phyloP scores from a whole-genome alignment of 2,888 invertebrate species.

The Xanthia icteritia region DNA sequence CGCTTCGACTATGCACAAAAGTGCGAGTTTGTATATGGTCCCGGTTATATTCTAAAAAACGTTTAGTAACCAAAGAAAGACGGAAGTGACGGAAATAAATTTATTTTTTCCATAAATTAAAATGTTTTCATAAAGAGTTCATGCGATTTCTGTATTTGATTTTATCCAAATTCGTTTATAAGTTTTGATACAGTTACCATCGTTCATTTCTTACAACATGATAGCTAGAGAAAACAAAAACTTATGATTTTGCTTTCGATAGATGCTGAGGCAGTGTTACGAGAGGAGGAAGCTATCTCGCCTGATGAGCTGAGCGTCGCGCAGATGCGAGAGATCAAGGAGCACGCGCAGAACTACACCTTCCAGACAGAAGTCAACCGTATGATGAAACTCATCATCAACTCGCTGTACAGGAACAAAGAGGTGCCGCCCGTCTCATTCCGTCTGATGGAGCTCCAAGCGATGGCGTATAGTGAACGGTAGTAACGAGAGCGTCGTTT shows the following conservation, averaged over 20 bases:
- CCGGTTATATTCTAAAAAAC: background rate
- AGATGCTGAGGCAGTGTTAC: slow-evolving; percentile 97
- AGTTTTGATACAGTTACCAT: background rate
- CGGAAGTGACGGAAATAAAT: background rate
- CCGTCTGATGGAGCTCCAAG: background rate
- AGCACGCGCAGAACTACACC: slow-evolving; percentile 95
- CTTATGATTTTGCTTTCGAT: slow-evolving; percentile 31
- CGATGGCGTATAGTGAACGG: background rate
- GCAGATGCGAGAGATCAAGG: slow-evolving; percentile 97
- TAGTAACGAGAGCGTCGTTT: slow-evolving; percentile 40
- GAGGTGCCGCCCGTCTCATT: slow-evolving; percentile 91
- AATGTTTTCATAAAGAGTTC: background rate
- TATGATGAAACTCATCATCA: slow-evolving; percentile 99
- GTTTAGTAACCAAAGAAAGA: too few species aligned
- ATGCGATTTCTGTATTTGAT: background rate
- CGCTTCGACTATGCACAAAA: background rate
- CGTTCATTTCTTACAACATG: background rate
- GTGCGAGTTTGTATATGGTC: background rate
- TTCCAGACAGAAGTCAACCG: slow-evolving; percentile 99
- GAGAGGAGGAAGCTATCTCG: slow-evolving; percentile 99
- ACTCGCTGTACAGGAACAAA: slow-evolving; percentile 99
- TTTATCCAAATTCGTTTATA: background rate
- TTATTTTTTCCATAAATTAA: background rate
- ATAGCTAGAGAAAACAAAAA: background rate
- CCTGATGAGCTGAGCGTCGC: slow-evolving; percentile 98